Base-by-base conservation (phyloP, 2,888 invertebrate species). In the Ennomos fuscantarius region DNA sequence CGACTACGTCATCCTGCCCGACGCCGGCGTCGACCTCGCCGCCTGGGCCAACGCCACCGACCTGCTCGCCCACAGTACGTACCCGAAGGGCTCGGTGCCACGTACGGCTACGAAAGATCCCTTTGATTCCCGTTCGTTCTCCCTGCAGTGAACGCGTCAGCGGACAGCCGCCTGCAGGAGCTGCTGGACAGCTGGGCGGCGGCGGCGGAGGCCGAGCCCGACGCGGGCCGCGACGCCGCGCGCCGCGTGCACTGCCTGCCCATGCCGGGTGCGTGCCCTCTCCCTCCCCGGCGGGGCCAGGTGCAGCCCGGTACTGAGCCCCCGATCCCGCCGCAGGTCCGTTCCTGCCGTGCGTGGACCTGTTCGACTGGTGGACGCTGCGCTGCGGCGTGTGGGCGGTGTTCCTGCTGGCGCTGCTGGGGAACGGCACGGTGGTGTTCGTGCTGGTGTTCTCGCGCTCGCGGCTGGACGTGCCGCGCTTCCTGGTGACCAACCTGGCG, bases 361-460 rank as follows among this genome's bases (percentile, higher is more conserved):
- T 99, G 53, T 99, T 99, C 86, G 98, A 98, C 81, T 99, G 98
- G 98, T 99, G 99, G 99, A 98, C 98, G 5, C 90, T 99, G 71
- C 95, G 98, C 40, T 99, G 98, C 82, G 98, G 99, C 13, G 98
- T 99, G 48, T 99, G 99, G 99, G 95, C 98, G 11, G 98, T 99
- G 42, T 99, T 99, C 87, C 94, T 99, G 55, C 93, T 99, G 72
- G 98, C 99, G 39, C 95, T 99, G 92, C 94, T 99, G 48, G 99
- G 99, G 64, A 99, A 99, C 85, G 98, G 98, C 43, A 97, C 97
- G 0, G 99, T 99, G 9, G 97, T 99, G 10, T 97, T 98, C 79
- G 98, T 99, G 44, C 94, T 99, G 51, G 94, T 98, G 66, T 97
- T 96, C 85, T 97, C 97, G 54, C 94, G 97, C 70, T 96, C 96